Evolutionary conservation across 1,140 invertebrate species (phyloP).

Genomic region (Leptinotarsa defecta): DNA sequence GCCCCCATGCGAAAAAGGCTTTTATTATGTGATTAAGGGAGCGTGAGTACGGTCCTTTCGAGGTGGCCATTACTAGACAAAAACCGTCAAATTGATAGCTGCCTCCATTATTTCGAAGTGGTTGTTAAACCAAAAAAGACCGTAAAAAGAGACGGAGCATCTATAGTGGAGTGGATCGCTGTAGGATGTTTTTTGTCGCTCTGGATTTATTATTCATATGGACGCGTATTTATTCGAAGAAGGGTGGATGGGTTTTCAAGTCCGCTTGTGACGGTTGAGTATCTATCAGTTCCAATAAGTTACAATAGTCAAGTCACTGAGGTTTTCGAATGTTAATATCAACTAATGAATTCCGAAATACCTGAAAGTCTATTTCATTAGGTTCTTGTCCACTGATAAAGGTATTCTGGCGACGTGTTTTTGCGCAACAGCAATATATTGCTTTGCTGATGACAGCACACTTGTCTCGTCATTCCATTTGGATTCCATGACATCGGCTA

Average conservation of each 20-base stretch:
- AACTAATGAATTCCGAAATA: too few species aligned
- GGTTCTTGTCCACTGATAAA: too few species aligned
- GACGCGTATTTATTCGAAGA: not conserved
- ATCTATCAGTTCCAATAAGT: too few species aligned
- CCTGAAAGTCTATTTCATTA: too few species aligned
- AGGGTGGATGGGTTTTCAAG: not conserved
- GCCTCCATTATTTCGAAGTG: constrained; percentile 49
- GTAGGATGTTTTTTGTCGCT: not conserved
- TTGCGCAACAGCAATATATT: too few species aligned
- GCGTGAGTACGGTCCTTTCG: not conserved
- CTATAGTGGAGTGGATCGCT: not conserved
- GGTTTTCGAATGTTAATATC: too few species aligned
- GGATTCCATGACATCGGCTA: too few species aligned
- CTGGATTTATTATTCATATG: not conserved
- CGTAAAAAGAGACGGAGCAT: constrained; percentile 28
- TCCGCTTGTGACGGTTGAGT: too few species aligned
- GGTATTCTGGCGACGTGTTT: too few species aligned
- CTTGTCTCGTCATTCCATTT: too few species aligned
- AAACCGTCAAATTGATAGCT: constrained; percentile 49
- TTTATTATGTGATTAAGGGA: constrained; percentile 32
- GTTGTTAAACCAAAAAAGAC: constrained; percentile 44
- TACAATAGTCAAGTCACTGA: too few species aligned
- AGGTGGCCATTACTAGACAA: constrained; percentile 27
- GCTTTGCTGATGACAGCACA: too few species aligned
- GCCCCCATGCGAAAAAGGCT: not conserved